A percentile compares a stretch with the other conserved stretches of the same genome.
Evolutionary conservation across 92 coral and sea anemone genomes (phyloP).

Genomic region (Epizoanthus ramosus): DNA sequence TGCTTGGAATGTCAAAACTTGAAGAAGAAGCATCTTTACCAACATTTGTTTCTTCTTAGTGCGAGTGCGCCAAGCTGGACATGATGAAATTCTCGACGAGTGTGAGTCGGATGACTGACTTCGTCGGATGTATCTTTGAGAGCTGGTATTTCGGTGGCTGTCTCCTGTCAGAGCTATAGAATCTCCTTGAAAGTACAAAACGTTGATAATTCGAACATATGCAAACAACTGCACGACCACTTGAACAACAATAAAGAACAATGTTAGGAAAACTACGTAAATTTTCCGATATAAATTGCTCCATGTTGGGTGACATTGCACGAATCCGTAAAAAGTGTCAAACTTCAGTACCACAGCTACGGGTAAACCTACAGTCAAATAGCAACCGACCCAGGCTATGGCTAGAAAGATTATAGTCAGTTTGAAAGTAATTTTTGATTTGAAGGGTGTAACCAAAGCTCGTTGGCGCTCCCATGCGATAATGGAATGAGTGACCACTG

Average conservation of each 20-base stretch:
- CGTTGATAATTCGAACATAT: conserved; percentile 57
- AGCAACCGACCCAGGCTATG: conserved; percentile 41
- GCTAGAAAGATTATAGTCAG: conserved; percentile 15
- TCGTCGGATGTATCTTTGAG: conserved; percentile 20
- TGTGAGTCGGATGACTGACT: conserved; percentile 6
- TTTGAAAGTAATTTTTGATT: conserved; percentile 17
- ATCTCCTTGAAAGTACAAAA: conserved; percentile 29
- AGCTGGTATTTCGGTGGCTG: conserved; percentile 35
- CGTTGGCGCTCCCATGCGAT: conserved; percentile 59
- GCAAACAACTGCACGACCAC: conserved; percentile 65
- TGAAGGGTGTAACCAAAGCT: conserved; percentile 52
- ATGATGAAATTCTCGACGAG: not conserved
- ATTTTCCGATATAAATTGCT: conserved; percentile 34
- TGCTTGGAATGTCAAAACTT: conserved; percentile 42
- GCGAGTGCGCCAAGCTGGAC: conserved; percentile 35
- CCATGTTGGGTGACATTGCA: conserved; percentile 24
- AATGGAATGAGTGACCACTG: conserved; percentile 48
- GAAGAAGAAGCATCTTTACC: conserved; percentile 59
- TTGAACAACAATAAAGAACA: conserved; percentile 53
- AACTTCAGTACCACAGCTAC: conserved; percentile 24
- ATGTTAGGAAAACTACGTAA: conserved; percentile 52
- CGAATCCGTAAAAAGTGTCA: not conserved
- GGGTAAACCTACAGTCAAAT: conserved; percentile 40
- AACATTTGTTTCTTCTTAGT: conserved; percentile 60
- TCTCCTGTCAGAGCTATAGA: not conserved